phyloP scores from a whole-genome alignment of 2,113 vertebrate genomes.

The Paedocypris sp. region DNA sequence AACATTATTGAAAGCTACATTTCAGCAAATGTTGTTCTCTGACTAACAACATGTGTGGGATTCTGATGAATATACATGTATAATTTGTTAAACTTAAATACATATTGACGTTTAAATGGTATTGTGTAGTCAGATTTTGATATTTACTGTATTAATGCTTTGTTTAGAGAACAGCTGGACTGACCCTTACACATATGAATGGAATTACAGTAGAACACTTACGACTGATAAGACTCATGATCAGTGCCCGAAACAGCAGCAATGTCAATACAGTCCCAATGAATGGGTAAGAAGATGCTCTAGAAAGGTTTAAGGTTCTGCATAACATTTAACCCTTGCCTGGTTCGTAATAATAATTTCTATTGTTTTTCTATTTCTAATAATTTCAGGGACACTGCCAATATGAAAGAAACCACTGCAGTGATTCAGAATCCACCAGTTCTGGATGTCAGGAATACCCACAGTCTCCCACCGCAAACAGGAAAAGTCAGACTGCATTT shows the following conservation, averaged over 20 bases:
- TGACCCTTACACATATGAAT: conserved; percentile 56
- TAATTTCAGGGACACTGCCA: conserved; percentile 42
- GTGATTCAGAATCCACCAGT: conserved; percentile 61
- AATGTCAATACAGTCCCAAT: conserved; percentile 35
- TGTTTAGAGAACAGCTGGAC: conserved; percentile 56
- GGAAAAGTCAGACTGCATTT: conserved; percentile 26
- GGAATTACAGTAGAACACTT: conserved; percentile 44
- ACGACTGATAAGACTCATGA: conserved; percentile 38
- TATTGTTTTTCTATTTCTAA: too few species aligned
- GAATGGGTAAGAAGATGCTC: conserved; percentile 32
- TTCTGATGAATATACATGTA: too few species aligned
- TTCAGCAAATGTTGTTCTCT: too few species aligned
- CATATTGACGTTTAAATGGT: too few species aligned
- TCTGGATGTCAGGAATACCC: conserved; percentile 59
- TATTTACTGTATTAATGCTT: too few species aligned
- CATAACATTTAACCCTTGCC: background rate
- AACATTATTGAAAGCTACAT: too few species aligned
- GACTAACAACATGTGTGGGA: too few species aligned
- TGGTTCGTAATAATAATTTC: background rate
- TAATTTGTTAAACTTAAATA: too few species aligned
- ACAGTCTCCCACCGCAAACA: conserved; percentile 48
- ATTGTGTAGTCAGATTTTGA: too few species aligned
- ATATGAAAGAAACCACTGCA: conserved; percentile 40
- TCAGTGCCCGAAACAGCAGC: conserved; percentile 21
- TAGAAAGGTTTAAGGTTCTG: background rate